phyloP scores from a whole-genome alignment of 1,140 invertebrate genomes.

The Apis laboriosa region DNA sequence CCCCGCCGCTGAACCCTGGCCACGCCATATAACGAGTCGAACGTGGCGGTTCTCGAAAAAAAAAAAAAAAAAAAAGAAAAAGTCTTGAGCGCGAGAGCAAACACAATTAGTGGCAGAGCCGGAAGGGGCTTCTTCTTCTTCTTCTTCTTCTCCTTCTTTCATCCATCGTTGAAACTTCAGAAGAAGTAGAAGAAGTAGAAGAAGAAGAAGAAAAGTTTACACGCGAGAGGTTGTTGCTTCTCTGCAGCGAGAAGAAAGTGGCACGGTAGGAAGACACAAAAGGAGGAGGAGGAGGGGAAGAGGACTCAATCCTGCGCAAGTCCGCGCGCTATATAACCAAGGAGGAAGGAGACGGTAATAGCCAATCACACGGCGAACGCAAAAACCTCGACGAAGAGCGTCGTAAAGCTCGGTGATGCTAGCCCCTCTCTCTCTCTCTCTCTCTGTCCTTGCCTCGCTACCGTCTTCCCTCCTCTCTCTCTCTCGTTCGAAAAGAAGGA shows the following conservation, averaged over 20 bases:
- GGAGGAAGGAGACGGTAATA: slow-evolving; percentile 76
- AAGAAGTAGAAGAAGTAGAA: background rate
- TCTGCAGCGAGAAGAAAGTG: slow-evolving; percentile 30
- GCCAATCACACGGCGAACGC: slow-evolving; percentile 77
- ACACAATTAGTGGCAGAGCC: slow-evolving; percentile 74
- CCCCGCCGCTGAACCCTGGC: slow-evolving; percentile 43
- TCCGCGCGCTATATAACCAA: slow-evolving; percentile 67
- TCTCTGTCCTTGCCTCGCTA: background rate
- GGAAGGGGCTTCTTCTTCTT: slow-evolving; percentile 49
- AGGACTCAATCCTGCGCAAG: slow-evolving; percentile 76
- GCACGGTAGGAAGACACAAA: slow-evolving; percentile 53
- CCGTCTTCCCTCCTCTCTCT: no score
- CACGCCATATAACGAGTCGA: slow-evolving; percentile 22
- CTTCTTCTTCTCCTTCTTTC: background rate
- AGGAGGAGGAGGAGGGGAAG: slow-evolving; percentile 62
- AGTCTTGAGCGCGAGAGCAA: slow-evolving; percentile 72
- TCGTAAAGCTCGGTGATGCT: slow-evolving; percentile 74
- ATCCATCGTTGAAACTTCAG: background rate
- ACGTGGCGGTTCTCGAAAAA: slow-evolving; percentile 33
- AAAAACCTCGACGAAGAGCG: slow-evolving; percentile 74
- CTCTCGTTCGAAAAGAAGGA: slow-evolving; percentile 49
- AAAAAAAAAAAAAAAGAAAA: slow-evolving; percentile 62
- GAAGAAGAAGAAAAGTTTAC: background rate
- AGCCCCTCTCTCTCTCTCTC: background rate
- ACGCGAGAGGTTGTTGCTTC: slow-evolving; percentile 18